Base-by-base conservation (phyloP, 1,140 invertebrate genomes). In the Aplysia californica region DNA sequence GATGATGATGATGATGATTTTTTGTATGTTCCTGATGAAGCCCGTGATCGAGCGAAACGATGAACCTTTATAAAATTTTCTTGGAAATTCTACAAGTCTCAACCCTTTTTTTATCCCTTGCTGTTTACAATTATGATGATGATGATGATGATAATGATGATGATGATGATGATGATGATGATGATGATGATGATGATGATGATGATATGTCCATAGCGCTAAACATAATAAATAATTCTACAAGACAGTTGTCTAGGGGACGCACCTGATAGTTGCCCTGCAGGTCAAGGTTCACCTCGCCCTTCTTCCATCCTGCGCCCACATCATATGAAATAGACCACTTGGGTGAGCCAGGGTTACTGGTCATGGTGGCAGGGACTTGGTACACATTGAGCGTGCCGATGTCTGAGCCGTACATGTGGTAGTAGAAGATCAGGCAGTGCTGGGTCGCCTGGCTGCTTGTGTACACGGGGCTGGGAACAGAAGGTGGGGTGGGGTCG, bases 401-500 rank as follows among this genome's bases (percentile, higher is more conserved):
- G 75, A 85, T 85, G 33, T 79, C 76, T 26, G 68, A 65, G 0
- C 87, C 87, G 66, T 85, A 82, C 87, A 89, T 89, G 76, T 88
- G 82, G 71, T 87, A 88, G 68, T 84, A 89, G 77, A 88, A 89
- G 26, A 75, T 74, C 21, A 87, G 73, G 71, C 87, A 88, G 66
- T 83, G 79, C n/a, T 79, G 79, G 3, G 50, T 77, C 20, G 81
- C 82, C 64, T 38, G 26, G 15, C 73, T 58, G 35, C 39, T 35
- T 6, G 68, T 23, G 35, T 74, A 74, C n/a, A 33, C 50, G 0
- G 71, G 71, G 56, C 71, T 74, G 68, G 26, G 59, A 59, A 21
- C n/a, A 66, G 1, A n/a, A n/a, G n/a, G n/a, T n/a, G n/a, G n/a
- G n/a, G n/a, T n/a, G n/a, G n/a, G n/a, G n/a, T n/a, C n/a, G n/a